Evolutionary conservation across 2,888 invertebrate genomes (phyloP).

Genomic region (Lasioglossum lativentre): DNA sequence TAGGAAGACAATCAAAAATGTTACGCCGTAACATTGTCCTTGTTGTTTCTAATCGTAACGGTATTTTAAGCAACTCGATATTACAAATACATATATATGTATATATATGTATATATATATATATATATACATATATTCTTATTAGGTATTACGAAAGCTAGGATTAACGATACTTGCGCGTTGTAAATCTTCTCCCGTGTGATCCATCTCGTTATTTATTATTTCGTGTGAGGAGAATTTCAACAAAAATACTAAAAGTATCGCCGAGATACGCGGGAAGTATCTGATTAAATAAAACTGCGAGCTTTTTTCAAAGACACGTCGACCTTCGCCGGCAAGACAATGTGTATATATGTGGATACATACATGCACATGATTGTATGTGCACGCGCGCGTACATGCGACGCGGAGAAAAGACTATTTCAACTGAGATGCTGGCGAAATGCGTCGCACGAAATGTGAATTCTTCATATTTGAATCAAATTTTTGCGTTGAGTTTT

Average conservation of each 20-base stretch:
- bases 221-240: constrained; percentile 44
- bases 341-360: constrained; percentile 14
- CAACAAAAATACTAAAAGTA: background rate
- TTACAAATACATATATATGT: constrained; percentile 69
- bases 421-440: background rate
- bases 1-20: constrained; percentile 85
- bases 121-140: constrained; percentile 51
- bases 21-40: constrained; percentile 83
- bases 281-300: constrained; percentile 29
- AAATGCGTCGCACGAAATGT: background rate
- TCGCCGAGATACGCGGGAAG: constrained; percentile 40
- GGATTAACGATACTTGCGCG: constrained; percentile 57
- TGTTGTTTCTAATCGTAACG: constrained; percentile 81
- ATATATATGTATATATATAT: constrained; percentile 40
- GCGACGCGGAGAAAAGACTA: constrained; percentile 41
- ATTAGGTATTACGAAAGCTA: constrained; percentile 63
- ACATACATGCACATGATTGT: constrained; percentile 22
- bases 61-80: constrained; percentile 72
- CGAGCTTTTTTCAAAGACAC: constrained; percentile 37
- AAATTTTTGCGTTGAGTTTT: background rate
- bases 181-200: constrained; percentile 63
- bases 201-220: constrained; percentile 68
- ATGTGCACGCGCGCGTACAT: constrained; percentile 9
- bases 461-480: background rate
- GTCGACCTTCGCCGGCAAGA: background rate